Evolutionary conservation across 2,797 vertebrate genomes (phyloP).

Genomic region (Momotus momota): DNA sequence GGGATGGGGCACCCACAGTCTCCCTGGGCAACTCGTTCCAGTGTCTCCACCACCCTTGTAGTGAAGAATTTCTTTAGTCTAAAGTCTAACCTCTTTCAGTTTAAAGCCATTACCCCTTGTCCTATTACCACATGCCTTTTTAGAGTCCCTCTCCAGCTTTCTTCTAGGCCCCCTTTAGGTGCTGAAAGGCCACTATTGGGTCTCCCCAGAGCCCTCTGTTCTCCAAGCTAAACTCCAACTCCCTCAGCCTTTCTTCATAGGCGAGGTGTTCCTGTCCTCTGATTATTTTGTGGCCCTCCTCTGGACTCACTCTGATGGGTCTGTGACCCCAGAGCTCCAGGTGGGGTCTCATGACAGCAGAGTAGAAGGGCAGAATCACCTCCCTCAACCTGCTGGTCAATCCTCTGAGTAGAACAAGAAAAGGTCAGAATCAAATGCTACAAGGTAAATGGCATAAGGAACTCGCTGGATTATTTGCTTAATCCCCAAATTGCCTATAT

Average conservation of each 20-base stretch:
- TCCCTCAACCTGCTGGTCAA: neutral
- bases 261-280: neutral
- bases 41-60: neutral
- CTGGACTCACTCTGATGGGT: neutral
- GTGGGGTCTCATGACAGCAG: neutral
- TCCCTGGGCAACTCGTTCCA: neutral
- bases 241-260: neutral
- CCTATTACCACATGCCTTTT: neutral
- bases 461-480: neutral
- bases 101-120: neutral
- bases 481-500: neutral
- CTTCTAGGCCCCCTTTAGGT: neutral
- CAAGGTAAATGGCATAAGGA: neutral
- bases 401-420: neutral
- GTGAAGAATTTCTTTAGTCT: neutral
- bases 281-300: neutral
- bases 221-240: neutral
- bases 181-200: neutral
- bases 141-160: neutral
- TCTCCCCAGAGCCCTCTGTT: neutral
- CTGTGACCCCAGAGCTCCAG: neutral
- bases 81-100: neutral
- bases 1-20: neutral
- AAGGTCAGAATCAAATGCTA: neutral
- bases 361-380: neutral